phyloP scores from a whole-genome alignment of 2,113 vertebrate genomes.

The Callithrix jacchus region DNA sequence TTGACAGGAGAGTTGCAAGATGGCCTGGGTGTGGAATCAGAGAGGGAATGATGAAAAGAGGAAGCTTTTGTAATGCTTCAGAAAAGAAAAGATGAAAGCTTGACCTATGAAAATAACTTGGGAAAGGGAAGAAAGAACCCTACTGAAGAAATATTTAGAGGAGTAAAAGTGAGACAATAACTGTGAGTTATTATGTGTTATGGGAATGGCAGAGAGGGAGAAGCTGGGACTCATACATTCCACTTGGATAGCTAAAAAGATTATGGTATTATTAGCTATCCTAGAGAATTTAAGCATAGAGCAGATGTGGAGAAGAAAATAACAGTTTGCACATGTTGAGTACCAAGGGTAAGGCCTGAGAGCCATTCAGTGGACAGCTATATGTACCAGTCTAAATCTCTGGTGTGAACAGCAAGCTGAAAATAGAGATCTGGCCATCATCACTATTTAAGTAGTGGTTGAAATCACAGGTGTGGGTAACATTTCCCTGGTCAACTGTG shows the following conservation, averaged over 20 bases:
- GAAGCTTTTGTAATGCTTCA: not conserved
- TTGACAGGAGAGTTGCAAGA: not conserved
- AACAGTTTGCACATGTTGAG: not conserved
- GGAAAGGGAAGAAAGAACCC: not conserved
- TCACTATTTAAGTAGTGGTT: not conserved
- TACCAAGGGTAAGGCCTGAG: not conserved
- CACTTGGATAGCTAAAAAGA: not conserved
- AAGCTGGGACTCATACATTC: not conserved
- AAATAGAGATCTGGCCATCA: constrained; percentile 4
- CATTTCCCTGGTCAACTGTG: not conserved
- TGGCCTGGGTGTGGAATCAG: not conserved
- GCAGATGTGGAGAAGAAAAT: not conserved
- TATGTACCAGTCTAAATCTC: not conserved
- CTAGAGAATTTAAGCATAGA: not conserved
- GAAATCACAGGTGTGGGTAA: constrained; percentile 15
- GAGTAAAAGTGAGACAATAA: not conserved
- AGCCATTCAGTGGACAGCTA: not conserved
- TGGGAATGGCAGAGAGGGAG: not conserved
- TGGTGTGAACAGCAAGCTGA: not conserved
- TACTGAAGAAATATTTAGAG: not conserved
- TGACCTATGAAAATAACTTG: not conserved
- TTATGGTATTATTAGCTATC: not conserved
- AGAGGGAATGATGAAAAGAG: not conserved
- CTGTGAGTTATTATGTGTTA: not conserved
- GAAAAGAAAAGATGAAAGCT: not conserved